Base-by-base conservation (phyloP, 2,888 invertebrate genomes). In the Brachyptera risi region DNA sequence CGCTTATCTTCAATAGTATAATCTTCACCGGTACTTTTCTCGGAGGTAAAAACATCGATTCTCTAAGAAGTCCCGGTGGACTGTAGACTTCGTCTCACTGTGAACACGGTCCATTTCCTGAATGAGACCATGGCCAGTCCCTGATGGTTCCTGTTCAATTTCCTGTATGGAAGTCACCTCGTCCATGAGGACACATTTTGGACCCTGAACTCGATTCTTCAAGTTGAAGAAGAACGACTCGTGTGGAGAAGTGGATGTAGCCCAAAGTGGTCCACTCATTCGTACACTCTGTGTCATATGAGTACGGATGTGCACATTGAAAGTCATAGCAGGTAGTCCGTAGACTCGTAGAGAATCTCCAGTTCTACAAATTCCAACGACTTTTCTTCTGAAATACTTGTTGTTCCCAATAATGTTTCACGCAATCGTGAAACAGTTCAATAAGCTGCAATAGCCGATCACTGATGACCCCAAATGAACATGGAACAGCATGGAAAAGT, bases 401-500 rank as follows among this genome's bases (percentile, higher is more conserved):
- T 40, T 40, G 7, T 7, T 9, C 7, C 4, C n/a, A 40, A 15
- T 44, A 44, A 19, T n/a, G n/a, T 11, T 44, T 21, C 7, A 44
- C 3, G 5, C 19, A 3, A 11, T 44, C 21, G 3, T 3, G 9
- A 11, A 44, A 21, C 9, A 61, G 38, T 11, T 57, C 56, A 13
- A 44, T 24, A 24, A 58, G 57, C 13, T 17, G 3, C n/a, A 61
- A 19, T 58, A 58, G 58, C n/a, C 54, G 56, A 21, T 26, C 15
- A 24, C 42, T 31, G 17, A 61, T 27, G 5, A 61, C 27, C 13
- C 61, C 57, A 0, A 31, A 2, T 1, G 42, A 15, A 37, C 61
- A 61, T 21, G 37, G 38, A 15, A 61, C 38, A 24, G 31, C 38
- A 56, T 61, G 47, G 23, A 42, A 61, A 13, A 61, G 31, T 4